Percentiles rank a stretch among this genome's conserved stretches.
Evolutionary conservation across 2,113 vertebrate genomes (phyloP).

Genomic region (Azemiops feae): DNA sequence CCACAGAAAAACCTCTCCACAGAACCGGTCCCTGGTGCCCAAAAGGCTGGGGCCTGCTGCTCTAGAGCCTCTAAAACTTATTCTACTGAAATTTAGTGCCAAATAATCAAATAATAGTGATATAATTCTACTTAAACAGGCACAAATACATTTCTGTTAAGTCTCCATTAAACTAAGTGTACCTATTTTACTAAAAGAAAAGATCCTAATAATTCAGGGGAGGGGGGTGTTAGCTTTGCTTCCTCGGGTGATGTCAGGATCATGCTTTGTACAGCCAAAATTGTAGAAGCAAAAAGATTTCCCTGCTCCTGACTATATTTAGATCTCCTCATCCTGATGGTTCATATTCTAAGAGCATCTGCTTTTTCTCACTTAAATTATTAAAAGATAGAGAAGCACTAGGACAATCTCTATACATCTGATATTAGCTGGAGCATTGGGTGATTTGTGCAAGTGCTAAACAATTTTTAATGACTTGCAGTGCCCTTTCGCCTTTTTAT

Average conservation of each 20-base stretch:
- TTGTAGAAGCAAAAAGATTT: neutral
- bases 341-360: neutral
- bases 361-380: neutral
- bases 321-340: neutral
- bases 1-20: no score
- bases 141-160: neutral
- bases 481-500: neutral
- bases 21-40: no score
- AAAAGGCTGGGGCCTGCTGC: no score
- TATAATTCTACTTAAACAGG: neutral
- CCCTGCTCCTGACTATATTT: neutral
- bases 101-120: neutral
- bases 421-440: neutral
- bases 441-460: neutral
- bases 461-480: neutral
- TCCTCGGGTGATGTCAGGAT: neutral
- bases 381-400: neutral
- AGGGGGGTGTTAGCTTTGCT: neutral
- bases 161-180: neutral
- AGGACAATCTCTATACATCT: neutral
- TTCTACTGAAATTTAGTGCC: neutral
- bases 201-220: neutral
- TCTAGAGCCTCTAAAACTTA: neutral
- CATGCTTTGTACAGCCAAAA: neutral
- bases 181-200: neutral